Evolutionary conservation across 1,140 invertebrate genomes (phyloP), one percentile per base, ranked within the genome.

Genomic region (Berghia stephanieae): DNA sequence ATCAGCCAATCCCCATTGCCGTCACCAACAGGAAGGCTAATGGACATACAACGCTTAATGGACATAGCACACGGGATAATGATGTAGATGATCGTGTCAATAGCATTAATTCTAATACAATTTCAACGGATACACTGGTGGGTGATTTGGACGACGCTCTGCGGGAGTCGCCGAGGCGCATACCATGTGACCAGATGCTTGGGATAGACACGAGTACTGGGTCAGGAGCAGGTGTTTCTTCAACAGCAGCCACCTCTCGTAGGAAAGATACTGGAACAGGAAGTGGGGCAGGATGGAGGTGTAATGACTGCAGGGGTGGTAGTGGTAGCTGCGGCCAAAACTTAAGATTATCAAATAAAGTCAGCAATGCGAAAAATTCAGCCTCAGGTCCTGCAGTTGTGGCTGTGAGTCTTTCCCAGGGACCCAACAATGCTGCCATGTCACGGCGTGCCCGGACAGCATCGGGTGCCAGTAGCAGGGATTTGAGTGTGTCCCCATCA

Each of bases 391-490:
- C n/a, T n/a, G n/a, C n/a, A n/a, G n/a, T n/a, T n/a, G n/a, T n/a
- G n/a, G n/a, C n/a, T n/a, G n/a, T n/a, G n/a, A n/a, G n/a, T n/a
- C n/a, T n/a, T n/a, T n/a, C n/a, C n/a, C n/a, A n/a, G n/a, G n/a
- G n/a, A 5, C 24, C 34, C 21, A 34, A 21, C 44, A 55, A 4
- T 3, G 10, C 27, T 38, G 34, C 21, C 63, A 10, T 40, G 21
- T 76, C 74, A 3, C 38, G 74, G 18, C 31, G 43, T 13, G 74
- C 63, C 27, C 31, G 43, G 42, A 63, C 43, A 34, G 74, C 74
- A 27, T 67, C 74, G 2, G 74, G 74, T 42, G 74, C 74, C 42
- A 76, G n/a, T n/a, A n/a, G 74, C 43, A 38, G 63, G 31, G 63
- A 76, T 21, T 40, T 76, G 60, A 68, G 63, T 27, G 43, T 76